Evolutionary conservation across 2,797 vertebrate species (phyloP).

Genomic region (Sebastes cheni): DNA sequence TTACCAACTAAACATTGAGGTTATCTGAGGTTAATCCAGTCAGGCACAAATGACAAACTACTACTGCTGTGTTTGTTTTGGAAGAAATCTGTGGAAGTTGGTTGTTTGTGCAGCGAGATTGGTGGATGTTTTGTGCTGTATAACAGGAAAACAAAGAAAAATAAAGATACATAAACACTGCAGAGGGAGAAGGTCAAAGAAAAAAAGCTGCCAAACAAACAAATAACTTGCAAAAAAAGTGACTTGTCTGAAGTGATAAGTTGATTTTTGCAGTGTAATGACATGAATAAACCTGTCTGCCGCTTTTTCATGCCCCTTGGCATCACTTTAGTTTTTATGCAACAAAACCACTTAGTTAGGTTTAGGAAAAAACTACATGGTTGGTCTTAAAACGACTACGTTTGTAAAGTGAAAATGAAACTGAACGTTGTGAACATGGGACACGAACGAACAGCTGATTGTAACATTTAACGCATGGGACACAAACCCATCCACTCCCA

Average conservation of each 20-base stretch:
- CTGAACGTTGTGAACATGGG: too few species aligned
- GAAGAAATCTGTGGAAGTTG: neutral
- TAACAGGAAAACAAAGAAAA: neutral
- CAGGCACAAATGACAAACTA: neutral
- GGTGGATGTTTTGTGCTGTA: neutral
- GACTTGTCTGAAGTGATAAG: neutral
- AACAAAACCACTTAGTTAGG: too few species aligned
- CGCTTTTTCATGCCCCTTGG: too few species aligned
- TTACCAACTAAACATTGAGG: neutral
- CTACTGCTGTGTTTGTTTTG: neutral
- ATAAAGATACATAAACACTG: neutral
- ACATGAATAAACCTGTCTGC: neutral
- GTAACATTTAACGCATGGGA: too few species aligned
- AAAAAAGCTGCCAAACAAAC: neutral
- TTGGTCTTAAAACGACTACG: too few species aligned
- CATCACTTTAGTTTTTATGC: too few species aligned
- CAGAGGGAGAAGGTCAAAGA: conserved; percentile 13
- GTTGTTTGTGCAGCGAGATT: neutral
- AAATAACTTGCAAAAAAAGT: too few species aligned
- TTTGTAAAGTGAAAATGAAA: too few species aligned
- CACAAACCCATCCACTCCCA: too few species aligned
- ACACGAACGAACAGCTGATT: too few species aligned
- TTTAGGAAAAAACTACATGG: too few species aligned
- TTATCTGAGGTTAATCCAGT: conserved; percentile 13
- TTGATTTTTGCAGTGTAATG: neutral